phyloP scores from a whole-genome alignment of 2,797 vertebrate species.

The Pelobates cultripes region DNA sequence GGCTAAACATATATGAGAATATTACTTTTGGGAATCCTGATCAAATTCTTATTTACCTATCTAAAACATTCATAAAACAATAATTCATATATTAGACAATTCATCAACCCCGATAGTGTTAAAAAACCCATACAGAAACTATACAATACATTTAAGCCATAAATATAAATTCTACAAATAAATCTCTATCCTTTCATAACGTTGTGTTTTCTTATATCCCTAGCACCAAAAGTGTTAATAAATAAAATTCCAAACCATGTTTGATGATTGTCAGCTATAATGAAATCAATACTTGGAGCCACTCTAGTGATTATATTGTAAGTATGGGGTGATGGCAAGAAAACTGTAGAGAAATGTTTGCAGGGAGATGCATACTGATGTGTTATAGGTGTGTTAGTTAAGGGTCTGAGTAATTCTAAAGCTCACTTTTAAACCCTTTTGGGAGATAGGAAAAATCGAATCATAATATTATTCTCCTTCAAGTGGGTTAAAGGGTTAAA shows the following conservation, averaged over 20 bases:
- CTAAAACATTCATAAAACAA: too few species aligned
- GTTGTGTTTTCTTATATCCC: not conserved
- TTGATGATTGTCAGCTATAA: conserved; percentile 8
- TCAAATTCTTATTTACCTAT: too few species aligned
- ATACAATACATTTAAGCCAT: too few species aligned
- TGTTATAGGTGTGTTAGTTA: conserved; percentile 5
- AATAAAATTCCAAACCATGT: not conserved
- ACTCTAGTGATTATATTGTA: not conserved
- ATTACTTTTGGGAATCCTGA: too few species aligned
- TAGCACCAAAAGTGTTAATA: not conserved
- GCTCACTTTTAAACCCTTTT: not conserved
- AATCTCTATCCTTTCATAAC: too few species aligned
- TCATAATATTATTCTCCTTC: not conserved
- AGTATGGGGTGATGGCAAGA: not conserved
- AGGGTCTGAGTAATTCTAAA: not conserved
- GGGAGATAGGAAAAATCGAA: not conserved
- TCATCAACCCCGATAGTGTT: too few species aligned
- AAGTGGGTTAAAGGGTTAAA: not conserved
- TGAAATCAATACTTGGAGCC: conserved; percentile 19
- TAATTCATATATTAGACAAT: too few species aligned
- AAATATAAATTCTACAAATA: too few species aligned
- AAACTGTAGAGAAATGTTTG: conserved; percentile 10
- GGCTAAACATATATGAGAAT: too few species aligned
- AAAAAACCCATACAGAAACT: too few species aligned
- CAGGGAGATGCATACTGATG: conserved; percentile 14